Conservation (phyloP, 2,797 vertebrate genomes). For the Xyrichtys novacula region DNA sequence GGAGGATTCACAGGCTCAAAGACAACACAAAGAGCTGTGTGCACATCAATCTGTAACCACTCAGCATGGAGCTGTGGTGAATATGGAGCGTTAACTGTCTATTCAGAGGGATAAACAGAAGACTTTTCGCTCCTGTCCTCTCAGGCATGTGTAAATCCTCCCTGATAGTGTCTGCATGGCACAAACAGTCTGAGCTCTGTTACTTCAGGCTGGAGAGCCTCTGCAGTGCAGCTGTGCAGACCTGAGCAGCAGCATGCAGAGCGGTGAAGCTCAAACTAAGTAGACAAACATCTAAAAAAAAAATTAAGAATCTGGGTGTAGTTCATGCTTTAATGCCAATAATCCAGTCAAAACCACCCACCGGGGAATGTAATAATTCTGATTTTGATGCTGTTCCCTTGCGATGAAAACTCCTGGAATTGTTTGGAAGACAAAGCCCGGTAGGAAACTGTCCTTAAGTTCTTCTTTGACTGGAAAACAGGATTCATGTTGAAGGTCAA, state of each 20-base stretch:
- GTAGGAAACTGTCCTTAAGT: background rate
- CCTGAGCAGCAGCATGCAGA: constrained; percentile 70
- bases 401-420: background rate
- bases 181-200: constrained; percentile 54
- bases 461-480: constrained; percentile 2
- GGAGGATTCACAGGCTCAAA: constrained; percentile 1
- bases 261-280: constrained; percentile 46
- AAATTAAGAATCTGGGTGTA: background rate
- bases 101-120: constrained; percentile 5
- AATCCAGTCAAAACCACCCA: background rate
- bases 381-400: background rate
- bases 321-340: background rate
- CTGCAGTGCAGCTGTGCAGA: constrained; percentile 84
- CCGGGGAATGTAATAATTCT: background rate
- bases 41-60: constrained; percentile 16
- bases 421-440: background rate
- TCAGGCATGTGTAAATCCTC: constrained; percentile 2
- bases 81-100: constrained; percentile 9
- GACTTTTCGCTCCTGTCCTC: constrained; percentile 1
- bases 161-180: background rate
- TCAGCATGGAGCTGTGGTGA: background rate
- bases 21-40: constrained; percentile 1
- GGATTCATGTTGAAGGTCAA: background rate
- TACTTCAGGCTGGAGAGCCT: constrained; percentile 67
- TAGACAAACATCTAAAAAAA: constrained; percentile 28